phyloP scores from a whole-genome alignment of 2,797 vertebrate genomes.

The Catamblyrhynchus diadema region DNA sequence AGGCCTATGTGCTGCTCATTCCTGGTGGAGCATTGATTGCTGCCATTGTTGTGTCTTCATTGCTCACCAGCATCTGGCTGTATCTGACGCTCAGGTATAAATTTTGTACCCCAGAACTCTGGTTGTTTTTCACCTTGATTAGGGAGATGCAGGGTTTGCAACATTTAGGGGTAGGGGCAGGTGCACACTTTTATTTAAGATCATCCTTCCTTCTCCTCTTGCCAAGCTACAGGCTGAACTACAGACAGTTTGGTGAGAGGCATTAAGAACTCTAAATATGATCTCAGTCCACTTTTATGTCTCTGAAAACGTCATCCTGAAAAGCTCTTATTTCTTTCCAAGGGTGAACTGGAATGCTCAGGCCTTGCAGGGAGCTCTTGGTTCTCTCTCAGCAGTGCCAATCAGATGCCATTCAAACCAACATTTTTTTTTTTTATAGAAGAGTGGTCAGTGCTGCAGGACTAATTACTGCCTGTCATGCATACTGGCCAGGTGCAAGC shows the following conservation, averaged over 20 bases:
- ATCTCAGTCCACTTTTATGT: not conserved
- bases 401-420: slow-evolving; percentile 26
- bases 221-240: not conserved
- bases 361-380: not conserved
- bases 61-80: not conserved
- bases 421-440: not conserved
- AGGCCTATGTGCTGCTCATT: not conserved
- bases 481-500: not conserved
- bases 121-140: not conserved
- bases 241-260: not conserved
- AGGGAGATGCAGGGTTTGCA: not conserved
- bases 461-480: not conserved
- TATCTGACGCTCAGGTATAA: not conserved
- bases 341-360: not conserved
- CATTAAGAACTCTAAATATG: not conserved
- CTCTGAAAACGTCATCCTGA: not conserved
- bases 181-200: not conserved
- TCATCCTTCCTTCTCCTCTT: not conserved
- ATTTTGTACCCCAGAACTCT: not conserved
- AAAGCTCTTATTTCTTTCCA: slow-evolving; percentile 5
- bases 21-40: not conserved
- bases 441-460: not conserved
- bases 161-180: not conserved
- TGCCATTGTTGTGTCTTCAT: not conserved
- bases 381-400: not conserved